phyloP scores from a whole-genome alignment of 2,888 invertebrate species.

The Chesias legatella region DNA sequence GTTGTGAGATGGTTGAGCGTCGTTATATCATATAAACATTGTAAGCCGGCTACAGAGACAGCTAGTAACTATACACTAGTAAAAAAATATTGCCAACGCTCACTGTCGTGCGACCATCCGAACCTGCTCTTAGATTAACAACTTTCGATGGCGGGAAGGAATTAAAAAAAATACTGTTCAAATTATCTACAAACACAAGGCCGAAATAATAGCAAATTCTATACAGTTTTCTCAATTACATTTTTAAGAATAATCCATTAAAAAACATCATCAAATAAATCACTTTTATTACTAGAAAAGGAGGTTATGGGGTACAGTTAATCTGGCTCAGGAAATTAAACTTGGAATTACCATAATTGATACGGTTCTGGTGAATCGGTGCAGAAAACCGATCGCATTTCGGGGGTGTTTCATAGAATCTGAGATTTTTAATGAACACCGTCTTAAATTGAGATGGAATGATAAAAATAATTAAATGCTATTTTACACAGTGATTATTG shows the following conservation, averaged over 20 bases:
- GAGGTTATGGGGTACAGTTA: slow-evolving; percentile 56
- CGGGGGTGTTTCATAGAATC: slow-evolving; percentile 45
- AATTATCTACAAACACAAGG: too few relatives aligned
- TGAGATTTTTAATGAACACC: slow-evolving; percentile 51
- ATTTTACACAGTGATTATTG: background rate
- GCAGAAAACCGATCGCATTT: slow-evolving; percentile 71
- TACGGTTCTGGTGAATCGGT: slow-evolving; percentile 68
- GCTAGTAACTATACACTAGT: too few relatives aligned
- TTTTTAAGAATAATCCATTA: slow-evolving; percentile 28
- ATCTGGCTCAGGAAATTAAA: slow-evolving; percentile 77
- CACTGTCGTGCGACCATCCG: too few relatives aligned
- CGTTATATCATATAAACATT: too few relatives aligned
- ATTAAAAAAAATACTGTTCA: too few relatives aligned
- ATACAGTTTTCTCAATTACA: slow-evolving; percentile 10
- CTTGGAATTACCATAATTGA: slow-evolving; percentile 77
- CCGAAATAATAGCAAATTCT: slow-evolving; percentile 5
- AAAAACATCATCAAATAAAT: slow-evolving; percentile 62
- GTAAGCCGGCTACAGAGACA: too few relatives aligned
- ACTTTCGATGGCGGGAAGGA: too few relatives aligned
- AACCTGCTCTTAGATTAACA: too few relatives aligned
- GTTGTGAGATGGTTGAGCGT: too few relatives aligned
- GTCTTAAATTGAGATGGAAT: slow-evolving; percentile 46
- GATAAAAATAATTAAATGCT: slow-evolving; percentile 39
- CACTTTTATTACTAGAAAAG: slow-evolving; percentile 62
- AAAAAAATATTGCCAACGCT: too few relatives aligned